phyloP scores from a whole-genome alignment of 2,888 invertebrate genomes.

The Dryococelus australis region DNA sequence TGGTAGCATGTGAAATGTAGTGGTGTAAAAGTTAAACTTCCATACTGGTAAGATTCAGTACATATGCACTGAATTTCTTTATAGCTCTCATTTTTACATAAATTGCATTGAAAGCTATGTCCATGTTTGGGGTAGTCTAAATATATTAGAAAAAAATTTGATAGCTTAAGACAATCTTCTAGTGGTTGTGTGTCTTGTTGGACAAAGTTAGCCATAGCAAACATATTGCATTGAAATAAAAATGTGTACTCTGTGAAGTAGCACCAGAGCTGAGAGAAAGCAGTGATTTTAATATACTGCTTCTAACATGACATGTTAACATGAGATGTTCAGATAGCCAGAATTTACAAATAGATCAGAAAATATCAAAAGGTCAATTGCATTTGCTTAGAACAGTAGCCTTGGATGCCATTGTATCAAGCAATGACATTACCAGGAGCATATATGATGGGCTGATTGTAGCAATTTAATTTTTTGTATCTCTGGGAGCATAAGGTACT shows the following conservation, averaged over 20 bases:
- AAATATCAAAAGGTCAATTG: neutral
- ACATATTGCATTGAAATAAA: too few species aligned
- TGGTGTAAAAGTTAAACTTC: neutral
- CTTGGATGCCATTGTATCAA: neutral
- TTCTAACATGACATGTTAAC: too few species aligned
- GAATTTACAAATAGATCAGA: neutral
- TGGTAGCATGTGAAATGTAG: neutral
- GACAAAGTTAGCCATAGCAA: too few species aligned
- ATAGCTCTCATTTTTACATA: too few species aligned
- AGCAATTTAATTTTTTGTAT: neutral
- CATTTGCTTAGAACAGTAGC: neutral
- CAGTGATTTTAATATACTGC: too few species aligned
- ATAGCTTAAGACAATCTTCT: too few species aligned
- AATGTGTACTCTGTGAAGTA: too few species aligned
- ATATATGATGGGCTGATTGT: neutral
- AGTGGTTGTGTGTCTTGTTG: too few species aligned
- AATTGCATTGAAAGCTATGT: too few species aligned
- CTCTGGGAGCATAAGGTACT: neutral
- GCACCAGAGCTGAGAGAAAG: too few species aligned
- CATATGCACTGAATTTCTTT: neutral
- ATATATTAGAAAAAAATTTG: too few species aligned
- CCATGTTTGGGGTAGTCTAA: too few species aligned
- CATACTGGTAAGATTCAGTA: neutral
- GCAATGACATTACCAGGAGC: neutral
- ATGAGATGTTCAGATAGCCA: neutral